Evolutionary conservation across 2,797 vertebrate genomes (phyloP).

Genomic region (Pteropus rufus): DNA sequence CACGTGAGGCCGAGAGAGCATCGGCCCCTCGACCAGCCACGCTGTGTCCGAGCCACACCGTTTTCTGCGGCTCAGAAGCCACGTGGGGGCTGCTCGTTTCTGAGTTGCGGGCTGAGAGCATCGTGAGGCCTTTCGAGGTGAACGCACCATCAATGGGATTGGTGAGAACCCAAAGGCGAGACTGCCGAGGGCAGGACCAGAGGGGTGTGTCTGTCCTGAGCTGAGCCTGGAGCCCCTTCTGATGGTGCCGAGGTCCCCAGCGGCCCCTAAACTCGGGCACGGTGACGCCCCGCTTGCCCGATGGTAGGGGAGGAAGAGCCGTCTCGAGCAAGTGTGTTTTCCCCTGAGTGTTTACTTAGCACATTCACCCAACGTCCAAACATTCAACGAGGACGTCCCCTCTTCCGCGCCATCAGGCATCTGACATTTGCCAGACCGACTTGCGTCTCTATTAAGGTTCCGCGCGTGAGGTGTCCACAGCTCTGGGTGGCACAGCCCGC

Average conservation of each 20-base stretch:
- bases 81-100: background rate
- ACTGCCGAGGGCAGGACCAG: rapidly evolving
- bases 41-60: no score
- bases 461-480: background rate
- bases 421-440: constrained; percentile 55
- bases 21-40: no score
- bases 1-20: rapidly evolving
- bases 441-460: constrained; percentile 13
- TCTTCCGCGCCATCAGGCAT: background rate
- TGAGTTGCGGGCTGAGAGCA: background rate
- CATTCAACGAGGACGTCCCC: constrained; percentile 7
- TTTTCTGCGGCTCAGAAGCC: background rate
- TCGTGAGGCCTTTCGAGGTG: background rate
- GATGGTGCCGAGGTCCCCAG: background rate
- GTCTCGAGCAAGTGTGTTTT: background rate
- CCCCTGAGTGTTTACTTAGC: constrained; percentile 6
- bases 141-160: rapidly evolving
- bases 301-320: background rate
- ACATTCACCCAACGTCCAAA: background rate
- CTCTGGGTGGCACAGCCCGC: background rate
- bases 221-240: no score
- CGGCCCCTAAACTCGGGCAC: rapidly evolving
- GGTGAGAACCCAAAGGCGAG: background rate
- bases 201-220: rapidly evolving
- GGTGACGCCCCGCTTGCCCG: background rate